Base-by-base conservation (phyloP, 2,797 vertebrate genomes). In the Delichon dasypus region DNA sequence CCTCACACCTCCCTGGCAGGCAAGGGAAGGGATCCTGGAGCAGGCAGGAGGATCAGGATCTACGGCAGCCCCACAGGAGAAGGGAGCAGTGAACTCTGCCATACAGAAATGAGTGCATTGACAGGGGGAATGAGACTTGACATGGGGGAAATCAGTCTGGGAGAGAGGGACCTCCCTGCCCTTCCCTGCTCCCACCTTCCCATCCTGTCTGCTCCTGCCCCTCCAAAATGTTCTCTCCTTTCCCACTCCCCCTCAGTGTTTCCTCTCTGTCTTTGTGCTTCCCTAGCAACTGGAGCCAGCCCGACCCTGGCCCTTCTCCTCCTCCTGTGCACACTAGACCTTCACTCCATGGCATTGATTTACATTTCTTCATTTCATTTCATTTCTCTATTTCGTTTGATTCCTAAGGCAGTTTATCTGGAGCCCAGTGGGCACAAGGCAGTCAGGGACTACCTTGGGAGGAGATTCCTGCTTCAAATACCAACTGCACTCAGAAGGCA, bases 41-140 rank as follows among this genome's bases (percentile, higher is more conserved):
- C n/a, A 51, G 51, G 27, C 62, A 68, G 76, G 50, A 90, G 54
- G 44, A 34, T 19, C 36, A 57, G 58, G 44, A 44, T 17, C 44
- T 26, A 12, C 30, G 14, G 32, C 71, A 85, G 53, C 45, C 38
- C 45, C 45, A 10, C 22, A 45, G 66, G 23, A 67, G 40, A 53
- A 71, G 40, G 45, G 30, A 60, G 42, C 40, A 38, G 38, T 68
- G 34, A 72, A 57, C n/a, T 38, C 57, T 51, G 38, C 61, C 50
- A 6, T 11, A 17, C 2, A 64, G 53, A 42, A 72, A 15, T 2
- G 0, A 68, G 45, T 23, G 29, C 11, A n/a, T n/a, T n/a, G n/a
- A n/a, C n/a, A n/a, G n/a, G n/a, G n/a, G n/a, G n/a, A n/a, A n/a
- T n/a, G 26, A 29, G 7, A 11, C 30, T 18, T 30, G n/a, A 34